Evolutionary conservation across 2,888 invertebrate species (phyloP), one percentile per base, ranked within the genome.

Genomic region (Xanthorhoe spadicearia): DNA sequence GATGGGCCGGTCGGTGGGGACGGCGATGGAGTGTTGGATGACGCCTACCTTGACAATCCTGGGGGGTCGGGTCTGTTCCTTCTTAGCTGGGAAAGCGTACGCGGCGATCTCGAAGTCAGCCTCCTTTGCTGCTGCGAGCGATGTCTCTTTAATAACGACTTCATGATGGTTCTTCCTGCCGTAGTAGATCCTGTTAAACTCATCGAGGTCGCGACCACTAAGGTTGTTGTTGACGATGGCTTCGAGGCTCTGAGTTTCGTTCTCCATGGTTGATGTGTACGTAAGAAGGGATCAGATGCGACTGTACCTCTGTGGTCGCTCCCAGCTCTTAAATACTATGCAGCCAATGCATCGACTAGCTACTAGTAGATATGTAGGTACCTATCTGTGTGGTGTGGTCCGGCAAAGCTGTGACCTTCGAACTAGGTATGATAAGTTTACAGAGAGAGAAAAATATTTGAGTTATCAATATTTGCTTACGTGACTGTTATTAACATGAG

Each of bases 1-100:
- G 51, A 99, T 90, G 0, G 97, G 95, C 0, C 94, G 95, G 18
- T 95, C 95, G 0, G 99, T 98, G 0, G 97, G 95, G 9, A 95
- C 83, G 0, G 96, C 97, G 57, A 97, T 97, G 60, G 96, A 94
- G 84, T 99, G 96, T 88, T 99, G 99, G 74, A 99, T 96, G 46
- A 97, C 90, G 4, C 97, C 99, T 8, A 98, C 95, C 71, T 97
- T 95, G 1, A 99, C 97, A 49, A 96, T 87, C 66, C 97, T 94
- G 0, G 96, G 95, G 0, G 95, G 87, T 54, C 98, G 94, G 15
- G 93, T 92, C 58, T 90, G 88, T 71, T 93, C 92, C 66, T 87
- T 84, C 64, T 92, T 91, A 1, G 92, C 92, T 0, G 92, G 93
- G 77, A 93, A 93, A 0, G 86, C 86, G 68, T 92, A 93, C 0